A percentile compares a stretch with the other conserved stretches of the same genome.
These are phyloP conservation scores for Montipora sp. DNA, from an alignment of 64 coral and sea anemone genomes.

Conservation along the genomic window DNA sequence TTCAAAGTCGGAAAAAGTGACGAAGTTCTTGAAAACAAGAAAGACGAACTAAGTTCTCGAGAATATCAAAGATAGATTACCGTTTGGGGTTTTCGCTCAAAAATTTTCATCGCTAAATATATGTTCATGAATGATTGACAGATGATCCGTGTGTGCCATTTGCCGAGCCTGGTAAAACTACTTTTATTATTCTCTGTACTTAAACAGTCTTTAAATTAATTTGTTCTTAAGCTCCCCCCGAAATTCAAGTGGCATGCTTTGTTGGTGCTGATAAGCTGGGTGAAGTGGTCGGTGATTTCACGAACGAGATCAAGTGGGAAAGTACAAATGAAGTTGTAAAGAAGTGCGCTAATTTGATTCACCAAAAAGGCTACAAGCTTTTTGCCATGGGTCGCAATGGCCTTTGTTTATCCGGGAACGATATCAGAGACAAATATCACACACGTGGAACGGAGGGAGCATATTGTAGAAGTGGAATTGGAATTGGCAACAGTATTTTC, in stretches of 20 bases:
- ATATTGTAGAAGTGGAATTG: slow-evolving; percentile 4
- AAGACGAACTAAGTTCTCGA: too few relatives aligned
- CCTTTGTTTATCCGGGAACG: slow-evolving; percentile 28
- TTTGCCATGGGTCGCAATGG: slow-evolving; percentile 55
- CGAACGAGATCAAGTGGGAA: slow-evolving; percentile 10
- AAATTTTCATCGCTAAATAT: too few relatives aligned
- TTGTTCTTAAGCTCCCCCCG: slow-evolving; percentile 12
- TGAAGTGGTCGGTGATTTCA: slow-evolving; percentile 28
- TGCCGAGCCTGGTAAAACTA: too few relatives aligned
- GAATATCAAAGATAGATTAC: too few relatives aligned
- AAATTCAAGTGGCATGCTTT: slow-evolving; percentile 44
- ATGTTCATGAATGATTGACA: too few relatives aligned
- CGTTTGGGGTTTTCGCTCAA: too few relatives aligned
- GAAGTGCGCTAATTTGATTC: slow-evolving; percentile 22
- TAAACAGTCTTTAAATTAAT: background rate
- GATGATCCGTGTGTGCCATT: too few relatives aligned
- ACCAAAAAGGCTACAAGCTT: slow-evolving; percentile 23
- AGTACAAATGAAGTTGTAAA: slow-evolving; percentile 32
- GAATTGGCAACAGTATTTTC: slow-evolving; percentile 22
- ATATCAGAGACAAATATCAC: background rate
- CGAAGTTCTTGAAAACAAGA: too few relatives aligned
- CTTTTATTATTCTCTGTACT: too few relatives aligned
- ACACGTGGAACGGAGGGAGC: background rate
- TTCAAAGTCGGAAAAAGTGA: too few relatives aligned
- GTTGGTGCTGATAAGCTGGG: slow-evolving; percentile 35